These are phyloP conservation scores for Argyrosomus japonicus DNA, from an alignment of 2,113 vertebrate species.

Conservation along the genomic window DNA sequence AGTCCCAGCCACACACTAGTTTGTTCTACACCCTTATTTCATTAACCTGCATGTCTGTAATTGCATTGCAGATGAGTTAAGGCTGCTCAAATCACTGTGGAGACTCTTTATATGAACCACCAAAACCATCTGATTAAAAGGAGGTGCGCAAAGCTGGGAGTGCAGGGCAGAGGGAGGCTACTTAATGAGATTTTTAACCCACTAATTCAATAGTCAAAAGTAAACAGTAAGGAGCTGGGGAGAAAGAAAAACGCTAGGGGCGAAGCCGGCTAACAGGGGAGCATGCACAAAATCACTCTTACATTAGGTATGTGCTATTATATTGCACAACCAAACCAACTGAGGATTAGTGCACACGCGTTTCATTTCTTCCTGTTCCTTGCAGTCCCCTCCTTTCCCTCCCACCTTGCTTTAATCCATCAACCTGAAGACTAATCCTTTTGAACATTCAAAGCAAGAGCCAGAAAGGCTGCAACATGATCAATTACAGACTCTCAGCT, in stretches of 20 bases:
- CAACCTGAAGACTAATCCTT: slow-evolving; percentile 77
- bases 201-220: slow-evolving; percentile 82
- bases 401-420: slow-evolving; percentile 79
- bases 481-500: slow-evolving; percentile 78
- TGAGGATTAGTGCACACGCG: slow-evolving; percentile 61
- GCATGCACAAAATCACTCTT: slow-evolving; percentile 69
- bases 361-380: slow-evolving; percentile 67
- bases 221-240: slow-evolving; percentile 70
- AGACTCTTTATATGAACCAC: slow-evolving; percentile 76
- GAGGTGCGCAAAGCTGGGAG: slow-evolving; percentile 61
- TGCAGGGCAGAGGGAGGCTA: slow-evolving; percentile 54
- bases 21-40: slow-evolving; percentile 76
- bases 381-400: slow-evolving; percentile 53
- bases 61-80: slow-evolving; percentile 80
- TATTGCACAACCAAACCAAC: slow-evolving; percentile 58
- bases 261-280: slow-evolving; percentile 48
- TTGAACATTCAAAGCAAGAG: slow-evolving; percentile 78
- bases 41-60: slow-evolving; percentile 82
- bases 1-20: slow-evolving; percentile 34
- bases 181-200: slow-evolving; percentile 81
- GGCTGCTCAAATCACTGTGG: slow-evolving; percentile 62
- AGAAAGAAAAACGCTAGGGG: slow-evolving; percentile 56
- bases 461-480: slow-evolving; percentile 67
- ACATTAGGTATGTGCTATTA: slow-evolving; percentile 68
- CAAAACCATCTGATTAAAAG: slow-evolving; percentile 78